Evolutionary conservation across 2,113 vertebrate species (phyloP), one percentile per base, ranked within the genome.

Genomic region (Engraulis encrasicolus): DNA sequence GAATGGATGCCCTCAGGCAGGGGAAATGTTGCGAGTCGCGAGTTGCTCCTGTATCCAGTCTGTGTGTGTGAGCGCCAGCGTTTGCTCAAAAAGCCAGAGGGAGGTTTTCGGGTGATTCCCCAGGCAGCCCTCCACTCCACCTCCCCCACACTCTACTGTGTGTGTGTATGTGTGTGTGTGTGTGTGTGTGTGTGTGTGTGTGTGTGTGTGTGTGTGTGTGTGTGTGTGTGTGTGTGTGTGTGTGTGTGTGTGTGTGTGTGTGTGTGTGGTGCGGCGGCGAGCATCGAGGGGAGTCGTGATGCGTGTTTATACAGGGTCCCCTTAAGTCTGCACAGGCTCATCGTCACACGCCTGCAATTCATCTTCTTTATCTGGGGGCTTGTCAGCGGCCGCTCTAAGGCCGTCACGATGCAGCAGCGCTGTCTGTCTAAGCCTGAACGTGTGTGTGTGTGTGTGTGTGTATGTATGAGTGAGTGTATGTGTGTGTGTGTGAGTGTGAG

Each of bases 361-460:
- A 85, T 81, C 82, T 78, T 81, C 58, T 81, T 83, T 79, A 83
- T 87, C 87, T 78, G n/a, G 37, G n/a, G 2, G 23, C 58, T 38
- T 77, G 82, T 79, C 82, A 66, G 34, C 20, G n/a, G 18, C 19
- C 34, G 79, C 27, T 78, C 38, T 52, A 78, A 83, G 79, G 6
- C 45, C 19, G 20, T 81, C 77, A 79, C 19, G 40, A 80, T 7
- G 52, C 74, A 66, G 58, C 23, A 66, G 58, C 23, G 1, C 58
- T 66, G 58, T 66, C 58, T 66, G 58, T 66, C 34, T 74, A 34
- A 52, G 40, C 66, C 71, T 87, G 79, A 78, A 40, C 86, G 31
- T 79, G n/a, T 71, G 52, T 74, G 81, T 48, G 85, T 74, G 50
- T 50, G 14, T 17, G 36, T 50, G 4, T 0, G 20, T 34, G n/a